These are phyloP conservation scores for Pempheris klunzingeri DNA, from an alignment of 2,797 vertebrate genomes.

Conservation along the genomic window DNA sequence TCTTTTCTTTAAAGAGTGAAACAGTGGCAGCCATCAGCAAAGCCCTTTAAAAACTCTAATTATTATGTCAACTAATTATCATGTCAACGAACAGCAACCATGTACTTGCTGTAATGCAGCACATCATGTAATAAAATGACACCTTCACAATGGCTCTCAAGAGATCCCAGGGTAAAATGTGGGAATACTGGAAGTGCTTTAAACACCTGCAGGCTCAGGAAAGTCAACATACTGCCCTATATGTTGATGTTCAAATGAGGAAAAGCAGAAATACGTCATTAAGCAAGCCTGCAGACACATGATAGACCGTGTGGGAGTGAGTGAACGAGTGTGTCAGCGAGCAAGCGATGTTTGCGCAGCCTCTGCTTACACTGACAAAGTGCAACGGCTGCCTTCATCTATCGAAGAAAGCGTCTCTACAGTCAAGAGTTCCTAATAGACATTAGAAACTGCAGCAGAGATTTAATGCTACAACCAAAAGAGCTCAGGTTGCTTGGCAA, in stretches of 20 bases:
- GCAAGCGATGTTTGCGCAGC: no score
- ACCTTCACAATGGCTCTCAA: not conserved
- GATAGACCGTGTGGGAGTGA: no score
- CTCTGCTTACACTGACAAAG: no score
- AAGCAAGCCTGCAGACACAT: not conserved
- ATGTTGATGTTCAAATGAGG: not conserved
- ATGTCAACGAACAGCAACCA: conserved; percentile 13
- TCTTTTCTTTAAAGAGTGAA: not conserved
- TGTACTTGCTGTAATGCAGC: not conserved
- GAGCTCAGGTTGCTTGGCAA: no score
- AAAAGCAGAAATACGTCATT: not conserved
- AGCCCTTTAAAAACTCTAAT: conserved; percentile 19
- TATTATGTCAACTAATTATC: conserved; percentile 37
- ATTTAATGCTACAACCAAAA: no score
- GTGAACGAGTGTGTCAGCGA: not conserved
- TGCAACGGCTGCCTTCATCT: no score
- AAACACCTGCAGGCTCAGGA: conserved; percentile 7
- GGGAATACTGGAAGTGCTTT: not conserved
- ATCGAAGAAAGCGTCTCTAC: no score
- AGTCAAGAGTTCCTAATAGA: no score
- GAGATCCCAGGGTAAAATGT: not conserved
- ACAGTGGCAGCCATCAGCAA: not conserved
- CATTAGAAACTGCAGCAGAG: no score
- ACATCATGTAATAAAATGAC: conserved; percentile 4
- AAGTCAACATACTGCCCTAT: not conserved